phyloP scores from a whole-genome alignment of 2,888 invertebrate species.

The Lypha dubia region DNA sequence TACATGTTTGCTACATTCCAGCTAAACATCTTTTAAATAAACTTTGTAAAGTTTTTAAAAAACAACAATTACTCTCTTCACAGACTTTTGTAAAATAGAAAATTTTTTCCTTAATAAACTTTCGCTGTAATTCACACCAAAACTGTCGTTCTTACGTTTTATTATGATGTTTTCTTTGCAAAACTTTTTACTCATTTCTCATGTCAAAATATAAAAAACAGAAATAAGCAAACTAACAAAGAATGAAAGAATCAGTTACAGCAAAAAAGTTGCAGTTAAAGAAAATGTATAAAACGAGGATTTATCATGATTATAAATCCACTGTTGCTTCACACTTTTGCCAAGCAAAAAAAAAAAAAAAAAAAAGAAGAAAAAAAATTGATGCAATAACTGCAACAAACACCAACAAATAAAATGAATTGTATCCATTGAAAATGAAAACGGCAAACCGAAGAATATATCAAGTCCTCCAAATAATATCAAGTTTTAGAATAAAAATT shows the following conservation, averaged over 20 bases:
- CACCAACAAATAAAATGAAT: not conserved
- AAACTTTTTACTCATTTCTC: slow-evolving; percentile 37
- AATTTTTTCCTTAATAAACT: slow-evolving; percentile 31
- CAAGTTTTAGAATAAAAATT: slow-evolving; percentile 66
- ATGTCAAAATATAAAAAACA: not conserved
- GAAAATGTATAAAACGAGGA: slow-evolving; percentile 55
- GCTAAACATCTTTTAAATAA: not conserved
- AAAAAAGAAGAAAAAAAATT: not conserved
- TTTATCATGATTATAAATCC: slow-evolving; percentile 67
- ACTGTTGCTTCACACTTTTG: slow-evolving; percentile 59
- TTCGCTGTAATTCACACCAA: slow-evolving; percentile 61
- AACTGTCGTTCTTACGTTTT: slow-evolving; percentile 33
- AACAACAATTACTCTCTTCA: slow-evolving; percentile 12
- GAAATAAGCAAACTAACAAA: not conserved
- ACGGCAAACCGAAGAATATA: slow-evolving; percentile 25
- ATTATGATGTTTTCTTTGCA: slow-evolving; percentile 44
- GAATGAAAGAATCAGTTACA: slow-evolving; percentile 30
- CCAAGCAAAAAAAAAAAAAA: slow-evolving; percentile 2
- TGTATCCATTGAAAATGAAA: slow-evolving; percentile 35
- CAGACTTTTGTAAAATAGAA: not conserved
- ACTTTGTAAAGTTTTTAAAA: slow-evolving; percentile 16
- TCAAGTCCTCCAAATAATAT: slow-evolving; percentile 56
- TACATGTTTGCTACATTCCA: too few species aligned
- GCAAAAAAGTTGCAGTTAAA: slow-evolving; percentile 4
- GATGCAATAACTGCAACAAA: slow-evolving; percentile 17